Conservation (phyloP, 1,140 invertebrate species). For the Brachionus manjavacas region DNA sequence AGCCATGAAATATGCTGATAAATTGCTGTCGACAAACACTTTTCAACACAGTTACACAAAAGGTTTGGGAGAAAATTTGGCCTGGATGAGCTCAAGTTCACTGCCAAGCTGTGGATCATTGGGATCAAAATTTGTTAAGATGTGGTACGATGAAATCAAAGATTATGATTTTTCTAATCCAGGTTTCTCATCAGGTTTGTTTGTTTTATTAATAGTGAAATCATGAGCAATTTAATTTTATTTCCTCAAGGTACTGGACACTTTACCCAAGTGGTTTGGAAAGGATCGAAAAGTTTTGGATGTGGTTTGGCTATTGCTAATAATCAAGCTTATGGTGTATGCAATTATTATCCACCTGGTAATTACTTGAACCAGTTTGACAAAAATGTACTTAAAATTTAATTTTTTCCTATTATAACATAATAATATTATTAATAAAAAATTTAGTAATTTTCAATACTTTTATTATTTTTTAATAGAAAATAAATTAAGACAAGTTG, state of each 20-base stretch:
- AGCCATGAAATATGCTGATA: slow-evolving; percentile 77
- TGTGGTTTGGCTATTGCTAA: slow-evolving; percentile 63
- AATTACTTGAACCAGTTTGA: slow-evolving; percentile 68
- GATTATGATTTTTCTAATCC: not conserved
- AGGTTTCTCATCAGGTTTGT: not conserved
- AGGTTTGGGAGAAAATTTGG: slow-evolving; percentile 13
- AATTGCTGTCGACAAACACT: slow-evolving; percentile 64
- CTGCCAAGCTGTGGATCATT: not conserved
- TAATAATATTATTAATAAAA: not conserved
- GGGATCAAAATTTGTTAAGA: not conserved
- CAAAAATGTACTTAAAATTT: slow-evolving; percentile 61
- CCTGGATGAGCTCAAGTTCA: not conserved
- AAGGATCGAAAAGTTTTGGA: slow-evolving; percentile 65
- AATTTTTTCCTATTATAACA: not conserved
- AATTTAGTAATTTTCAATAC: no score
- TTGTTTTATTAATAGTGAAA: not conserved
- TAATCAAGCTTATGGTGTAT: slow-evolving; percentile 68
- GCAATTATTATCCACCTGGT: slow-evolving; percentile 73
- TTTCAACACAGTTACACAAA: slow-evolving; percentile 66
- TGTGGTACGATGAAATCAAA: not conserved
- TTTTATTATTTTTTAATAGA: no score
- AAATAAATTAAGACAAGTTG: no score
- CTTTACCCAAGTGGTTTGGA: slow-evolving; percentile 62
- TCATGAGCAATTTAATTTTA: not conserved
- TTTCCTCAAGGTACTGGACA: slow-evolving; percentile 44